A percentile compares a stretch with the other conserved stretches of the same genome.
phyloP scores from a whole-genome alignment of 1,140 invertebrate species.

The Drosophila varians region DNA sequence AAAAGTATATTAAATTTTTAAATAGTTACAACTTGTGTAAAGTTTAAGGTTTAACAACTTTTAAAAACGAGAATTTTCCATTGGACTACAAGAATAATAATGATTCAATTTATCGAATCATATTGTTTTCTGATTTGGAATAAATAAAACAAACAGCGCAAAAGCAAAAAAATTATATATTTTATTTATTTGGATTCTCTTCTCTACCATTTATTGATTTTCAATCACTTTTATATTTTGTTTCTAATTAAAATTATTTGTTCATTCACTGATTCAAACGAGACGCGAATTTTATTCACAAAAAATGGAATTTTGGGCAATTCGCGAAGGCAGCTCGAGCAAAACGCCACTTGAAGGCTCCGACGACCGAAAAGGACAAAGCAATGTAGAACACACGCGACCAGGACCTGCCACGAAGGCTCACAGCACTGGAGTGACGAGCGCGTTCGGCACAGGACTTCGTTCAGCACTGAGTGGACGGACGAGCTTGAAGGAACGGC shows the following conservation, averaged over 20 bases:
- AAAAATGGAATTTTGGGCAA: constrained; percentile 46
- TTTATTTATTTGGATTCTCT: background rate
- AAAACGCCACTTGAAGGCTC: constrained; percentile 37
- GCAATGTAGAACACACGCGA: constrained; percentile 28
- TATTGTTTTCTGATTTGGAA: no score
- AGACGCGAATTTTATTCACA: constrained; percentile 51
- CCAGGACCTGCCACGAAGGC: constrained; percentile 50
- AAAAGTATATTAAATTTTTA: no score
- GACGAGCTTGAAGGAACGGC: constrained; percentile 39
- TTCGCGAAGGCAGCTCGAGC: constrained; percentile 55
- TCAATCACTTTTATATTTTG: constrained; percentile 14
- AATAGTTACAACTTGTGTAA: no score
- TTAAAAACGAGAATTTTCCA: no score
- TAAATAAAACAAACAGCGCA: no score
- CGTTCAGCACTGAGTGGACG: constrained; percentile 51
- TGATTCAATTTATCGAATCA: no score
- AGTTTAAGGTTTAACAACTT: no score
- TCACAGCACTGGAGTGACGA: constrained; percentile 41
- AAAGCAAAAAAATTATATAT: background rate
- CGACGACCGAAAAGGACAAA: constrained; percentile 15
- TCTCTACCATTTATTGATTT: background rate
- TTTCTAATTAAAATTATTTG: constrained; percentile 9
- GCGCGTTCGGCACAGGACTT: constrained; percentile 59
- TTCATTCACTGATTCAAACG: constrained; percentile 43
- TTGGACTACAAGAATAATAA: no score